Conservation (phyloP, 2,113 vertebrate species). For the Leucopsar rothschildi region DNA sequence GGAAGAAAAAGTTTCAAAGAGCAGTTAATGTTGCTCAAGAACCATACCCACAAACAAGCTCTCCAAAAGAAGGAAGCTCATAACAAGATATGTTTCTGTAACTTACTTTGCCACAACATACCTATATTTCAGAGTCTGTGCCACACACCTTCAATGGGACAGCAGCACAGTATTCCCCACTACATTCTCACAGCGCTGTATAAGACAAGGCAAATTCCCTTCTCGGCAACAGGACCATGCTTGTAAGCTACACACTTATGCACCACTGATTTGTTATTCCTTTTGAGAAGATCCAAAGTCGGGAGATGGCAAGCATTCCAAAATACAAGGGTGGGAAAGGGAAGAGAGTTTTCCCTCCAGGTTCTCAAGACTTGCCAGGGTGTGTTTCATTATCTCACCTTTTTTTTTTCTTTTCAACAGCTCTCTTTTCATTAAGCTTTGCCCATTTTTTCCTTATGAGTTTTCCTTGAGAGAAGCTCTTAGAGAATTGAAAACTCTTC, state of each 20-base stretch:
- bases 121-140: not conserved
- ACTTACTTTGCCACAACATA: not conserved
- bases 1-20: not conserved
- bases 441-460: not conserved
- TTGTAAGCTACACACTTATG: not conserved
- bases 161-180: not conserved
- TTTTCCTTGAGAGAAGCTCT: not conserved
- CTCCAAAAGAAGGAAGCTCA: not conserved
- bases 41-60: not conserved
- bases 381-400: not conserved
- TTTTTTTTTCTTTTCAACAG: not conserved
- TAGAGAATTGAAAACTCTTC: not conserved
- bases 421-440: not conserved
- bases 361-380: not conserved
- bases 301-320: not conserved
- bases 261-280: not conserved
- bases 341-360: conserved; percentile 34
- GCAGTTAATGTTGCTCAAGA: not conserved
- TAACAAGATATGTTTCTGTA: not conserved
- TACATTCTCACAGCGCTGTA: not conserved
- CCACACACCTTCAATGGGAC: not conserved
- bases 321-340: conserved; percentile 13
- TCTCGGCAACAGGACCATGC: conserved; percentile 3
- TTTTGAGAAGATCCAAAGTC: not conserved
- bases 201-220: not conserved